Conservation (phyloP, 1,140 invertebrate species). For the Hypothenemus hampei region DNA sequence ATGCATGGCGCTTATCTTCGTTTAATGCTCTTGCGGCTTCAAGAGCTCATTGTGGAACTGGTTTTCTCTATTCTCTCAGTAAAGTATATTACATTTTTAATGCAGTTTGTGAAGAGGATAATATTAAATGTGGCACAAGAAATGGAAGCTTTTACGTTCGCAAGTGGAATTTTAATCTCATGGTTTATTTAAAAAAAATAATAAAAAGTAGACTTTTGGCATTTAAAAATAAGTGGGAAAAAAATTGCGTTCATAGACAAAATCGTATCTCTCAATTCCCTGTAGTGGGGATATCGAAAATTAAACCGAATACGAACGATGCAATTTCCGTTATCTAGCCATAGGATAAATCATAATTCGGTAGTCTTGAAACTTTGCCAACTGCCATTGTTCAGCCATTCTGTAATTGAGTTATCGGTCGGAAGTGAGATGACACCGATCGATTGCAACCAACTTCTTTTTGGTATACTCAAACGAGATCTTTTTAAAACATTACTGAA, state of each 20-base stretch:
- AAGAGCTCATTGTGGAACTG: not conserved
- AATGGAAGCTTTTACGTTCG: too few relatives aligned
- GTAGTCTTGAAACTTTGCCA: constrained; percentile 42
- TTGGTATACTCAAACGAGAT: constrained; percentile 3
- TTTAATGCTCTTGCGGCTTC: too few relatives aligned
- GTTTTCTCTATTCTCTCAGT: not conserved
- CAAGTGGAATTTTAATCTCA: too few relatives aligned
- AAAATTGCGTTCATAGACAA: too few relatives aligned
- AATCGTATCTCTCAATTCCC: too few relatives aligned
- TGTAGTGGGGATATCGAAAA: too few relatives aligned
- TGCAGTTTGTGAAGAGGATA: too few relatives aligned
- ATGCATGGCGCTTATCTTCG: not conserved
- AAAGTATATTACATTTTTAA: too few relatives aligned
- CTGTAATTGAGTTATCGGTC: constrained; percentile 43
- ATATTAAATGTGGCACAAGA: too few relatives aligned
- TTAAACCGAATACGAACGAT: constrained; percentile 1
- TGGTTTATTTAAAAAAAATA: too few relatives aligned
- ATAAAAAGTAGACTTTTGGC: too few relatives aligned
- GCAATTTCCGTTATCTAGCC: constrained; percentile 16
- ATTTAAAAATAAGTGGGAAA: too few relatives aligned
- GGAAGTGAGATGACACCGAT: constrained; percentile 37
- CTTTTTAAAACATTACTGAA: constrained; percentile 17
- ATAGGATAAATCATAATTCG: constrained; percentile 37
- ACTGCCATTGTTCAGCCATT: constrained; percentile 38
- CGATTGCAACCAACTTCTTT: constrained; percentile 29